Conservation (phyloP, 2,797 vertebrate species). For the Lophius americanus region DNA sequence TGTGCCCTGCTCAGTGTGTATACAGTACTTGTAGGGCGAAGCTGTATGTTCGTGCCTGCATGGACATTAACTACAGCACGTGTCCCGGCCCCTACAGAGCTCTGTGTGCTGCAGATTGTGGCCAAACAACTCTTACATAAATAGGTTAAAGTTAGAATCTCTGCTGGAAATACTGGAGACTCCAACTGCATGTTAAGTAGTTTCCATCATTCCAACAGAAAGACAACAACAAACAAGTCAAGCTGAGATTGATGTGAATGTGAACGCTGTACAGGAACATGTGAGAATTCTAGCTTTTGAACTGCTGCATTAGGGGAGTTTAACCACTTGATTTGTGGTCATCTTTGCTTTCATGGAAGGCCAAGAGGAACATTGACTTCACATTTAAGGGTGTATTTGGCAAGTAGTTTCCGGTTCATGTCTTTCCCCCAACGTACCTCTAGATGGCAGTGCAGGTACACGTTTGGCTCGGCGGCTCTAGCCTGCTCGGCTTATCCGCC, state of each 20-base stretch:
- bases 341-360: not conserved
- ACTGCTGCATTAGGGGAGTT: not conserved
- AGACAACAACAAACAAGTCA: not conserved
- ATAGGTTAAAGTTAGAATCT: not conserved
- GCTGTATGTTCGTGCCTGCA: slow-evolving; percentile 69
- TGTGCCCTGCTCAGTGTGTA: slow-evolving; percentile 30
- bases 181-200: too few species aligned
- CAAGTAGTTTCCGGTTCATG: not conserved
- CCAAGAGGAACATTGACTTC: not conserved
- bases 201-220: slow-evolving; percentile 7
- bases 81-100: slow-evolving; percentile 17
- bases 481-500: slow-evolving; percentile 22
- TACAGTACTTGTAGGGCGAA: slow-evolving; percentile 24
- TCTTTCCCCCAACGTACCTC: slow-evolving; percentile 43
- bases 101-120: not conserved
- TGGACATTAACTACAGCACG: slow-evolving; percentile 84
- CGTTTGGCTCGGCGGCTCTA: slow-evolving; percentile 9
- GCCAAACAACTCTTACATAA: not conserved
- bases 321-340: not conserved
- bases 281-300: not conserved
- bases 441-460: slow-evolving; percentile 79
- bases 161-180: not conserved
- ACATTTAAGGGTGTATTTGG: not conserved
- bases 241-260: not conserved
- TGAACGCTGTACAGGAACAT: not conserved